Base-by-base conservation (phyloP, 1,140 invertebrate species). In the Diploscapter pachys region DNA sequence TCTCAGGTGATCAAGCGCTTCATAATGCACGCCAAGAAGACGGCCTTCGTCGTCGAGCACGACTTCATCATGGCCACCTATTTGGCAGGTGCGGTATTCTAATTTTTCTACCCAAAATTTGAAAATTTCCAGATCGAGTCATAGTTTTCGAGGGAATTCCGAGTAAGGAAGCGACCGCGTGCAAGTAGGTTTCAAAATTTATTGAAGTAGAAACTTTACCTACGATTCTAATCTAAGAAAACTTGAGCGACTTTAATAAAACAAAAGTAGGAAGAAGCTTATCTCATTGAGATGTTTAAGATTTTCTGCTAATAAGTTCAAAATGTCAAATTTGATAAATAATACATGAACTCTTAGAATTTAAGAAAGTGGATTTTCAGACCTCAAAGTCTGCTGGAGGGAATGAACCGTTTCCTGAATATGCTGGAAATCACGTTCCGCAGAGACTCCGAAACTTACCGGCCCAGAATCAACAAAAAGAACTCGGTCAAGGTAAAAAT, bases 21-120 rank as follows among this genome's bases (percentile, higher is more conserved):
- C 86, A 97, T 99, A 87, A 89, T 99, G 57, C 96, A 99, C 85
- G 94, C 96, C 0, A 99, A 99, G 88, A 96, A 98, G 86, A 99
- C 96, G 51, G 97, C 95, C 52, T 99, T 99, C 87, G 92, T 99
- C 52, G 97, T 99, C 0, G 97, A 99, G 90, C 97, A 99, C 91
- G 97, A 99, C 90, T 99, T 99, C 85, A 99, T 99, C 71, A 99
- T 99, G 97, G 95, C 96, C 3, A 99, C 97, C 0, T 99, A 99
- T 88, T 89, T 99, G 59, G 95, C 97, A 11, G 31, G 31, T 31
- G 1, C 31, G 31, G 31, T 31, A 31, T 31, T 31, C 31, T 31
- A 31, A 31, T 31, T 31, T 31, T 31, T 31, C 31, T 31, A 31
- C 31, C 31, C 31, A 31, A 31, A 31, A 31, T 31, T 31, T 31